Evolutionary conservation across 2,888 invertebrate species (phyloP).

Genomic region (Vesta saturnalis): DNA sequence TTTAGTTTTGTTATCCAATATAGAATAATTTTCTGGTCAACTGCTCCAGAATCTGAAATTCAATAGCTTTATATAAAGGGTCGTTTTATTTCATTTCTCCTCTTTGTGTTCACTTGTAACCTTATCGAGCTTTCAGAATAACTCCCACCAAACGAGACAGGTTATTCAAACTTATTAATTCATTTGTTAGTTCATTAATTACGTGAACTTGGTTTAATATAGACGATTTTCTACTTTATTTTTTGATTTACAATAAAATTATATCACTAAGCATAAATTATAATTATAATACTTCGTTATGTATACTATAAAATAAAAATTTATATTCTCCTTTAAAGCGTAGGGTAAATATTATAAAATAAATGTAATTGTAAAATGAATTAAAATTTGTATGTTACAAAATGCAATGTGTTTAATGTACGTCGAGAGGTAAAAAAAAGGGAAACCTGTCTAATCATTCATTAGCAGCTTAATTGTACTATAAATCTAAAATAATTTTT

Average conservation of each 20-base stretch:
- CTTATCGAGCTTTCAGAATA: conserved; percentile 34
- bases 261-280: too few species aligned
- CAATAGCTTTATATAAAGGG: conserved; percentile 36
- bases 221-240: neutral
- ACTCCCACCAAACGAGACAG: conserved; percentile 32
- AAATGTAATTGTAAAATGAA: too few species aligned
- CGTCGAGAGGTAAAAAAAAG: too few species aligned
- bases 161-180: conserved; percentile 33
- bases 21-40: conserved; percentile 28
- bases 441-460: too few species aligned
- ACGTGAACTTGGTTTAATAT: neutral
- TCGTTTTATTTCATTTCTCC: conserved; percentile 38
- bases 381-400: too few species aligned
- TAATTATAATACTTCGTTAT: too few species aligned
- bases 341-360: neutral
- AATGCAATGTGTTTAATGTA: too few species aligned
- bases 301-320: neutral
- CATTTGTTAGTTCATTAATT: conserved; percentile 28
- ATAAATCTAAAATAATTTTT: too few species aligned
- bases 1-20: neutral
- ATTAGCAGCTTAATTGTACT: too few species aligned
- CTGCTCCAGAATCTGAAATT: conserved; percentile 32
- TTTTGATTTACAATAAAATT: neutral
- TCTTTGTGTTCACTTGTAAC: conserved; percentile 38
- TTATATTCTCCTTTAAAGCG: neutral